Conservation (phyloP, 2,113 vertebrate genomes). For the Gadus chalcogrammus region DNA sequence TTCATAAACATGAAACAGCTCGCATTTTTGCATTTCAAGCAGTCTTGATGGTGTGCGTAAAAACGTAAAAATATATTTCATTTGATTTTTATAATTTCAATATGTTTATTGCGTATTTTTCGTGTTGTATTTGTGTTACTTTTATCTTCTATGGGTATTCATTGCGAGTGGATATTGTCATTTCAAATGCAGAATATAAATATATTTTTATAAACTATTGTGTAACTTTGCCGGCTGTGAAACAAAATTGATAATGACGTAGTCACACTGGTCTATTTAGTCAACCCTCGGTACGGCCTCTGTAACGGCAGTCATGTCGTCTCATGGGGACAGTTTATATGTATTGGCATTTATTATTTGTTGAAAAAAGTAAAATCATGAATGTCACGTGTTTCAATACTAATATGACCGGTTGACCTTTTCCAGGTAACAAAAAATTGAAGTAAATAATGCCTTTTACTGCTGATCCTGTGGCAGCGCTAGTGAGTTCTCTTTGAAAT, state of each 20-base stretch:
- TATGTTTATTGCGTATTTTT: not conserved
- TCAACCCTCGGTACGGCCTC: conserved; percentile 12
- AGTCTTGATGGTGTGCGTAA: too few species aligned
- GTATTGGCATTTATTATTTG: too few species aligned
- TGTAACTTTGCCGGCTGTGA: conserved; percentile 45
- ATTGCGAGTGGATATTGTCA: conserved; percentile 49
- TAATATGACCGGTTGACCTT: too few species aligned
- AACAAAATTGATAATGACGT: conserved; percentile 24
- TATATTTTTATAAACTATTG: conserved; percentile 77
- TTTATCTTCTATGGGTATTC: conserved; percentile 6
- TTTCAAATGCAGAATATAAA: conserved; percentile 67
- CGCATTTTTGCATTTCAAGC: too few species aligned
- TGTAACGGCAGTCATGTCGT: too few species aligned
- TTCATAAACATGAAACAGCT: too few species aligned
- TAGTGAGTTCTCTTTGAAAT: conserved; percentile 11
- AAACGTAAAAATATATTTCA: too few species aligned
- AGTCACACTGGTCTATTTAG: conserved; percentile 19
- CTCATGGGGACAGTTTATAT: too few species aligned
- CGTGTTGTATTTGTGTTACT: not conserved
- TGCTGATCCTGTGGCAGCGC: conserved; percentile 27
- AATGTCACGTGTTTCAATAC: too few species aligned
- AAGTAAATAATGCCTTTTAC: conserved; percentile 17
- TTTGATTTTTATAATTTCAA: not conserved
- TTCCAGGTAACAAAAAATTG: not conserved
- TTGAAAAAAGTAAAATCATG: too few species aligned